A percentile compares a stretch with the other conserved stretches of the same genome.
These are phyloP conservation scores for Camelus bactrianus DNA, from an alignment of 2,113 vertebrate genomes.

Conservation along the genomic window DNA sequence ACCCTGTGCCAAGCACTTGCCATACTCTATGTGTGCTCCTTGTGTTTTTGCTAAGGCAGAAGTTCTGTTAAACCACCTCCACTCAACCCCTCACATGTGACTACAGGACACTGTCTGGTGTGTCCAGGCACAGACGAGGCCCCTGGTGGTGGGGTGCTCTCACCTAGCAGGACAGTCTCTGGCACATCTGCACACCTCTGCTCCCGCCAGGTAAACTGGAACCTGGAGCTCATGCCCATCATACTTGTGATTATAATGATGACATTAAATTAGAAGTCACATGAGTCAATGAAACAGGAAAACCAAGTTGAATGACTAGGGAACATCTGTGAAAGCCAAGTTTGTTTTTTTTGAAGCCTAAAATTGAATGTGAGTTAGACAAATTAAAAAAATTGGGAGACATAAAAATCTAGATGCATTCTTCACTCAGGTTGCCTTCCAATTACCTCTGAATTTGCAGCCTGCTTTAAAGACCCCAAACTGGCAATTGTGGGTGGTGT, in stretches of 20 bases:
- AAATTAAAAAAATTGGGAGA: neutral
- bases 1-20: neutral
- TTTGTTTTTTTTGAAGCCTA: neutral
- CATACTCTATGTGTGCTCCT: neutral
- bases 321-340: neutral
- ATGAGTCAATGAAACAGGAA: neutral
- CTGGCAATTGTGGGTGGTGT: neutral
- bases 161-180: neutral
- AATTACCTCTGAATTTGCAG: neutral
- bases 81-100: no score
- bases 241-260: neutral
- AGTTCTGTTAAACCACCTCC: neutral
- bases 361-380: neutral
- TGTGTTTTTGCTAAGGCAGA: neutral
- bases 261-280: neutral
- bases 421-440: neutral
- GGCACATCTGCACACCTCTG: neutral
- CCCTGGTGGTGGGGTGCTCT: neutral
- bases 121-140: neutral
- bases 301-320: neutral
- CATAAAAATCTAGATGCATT: neutral
- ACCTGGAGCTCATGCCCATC: neutral
- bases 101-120: fast-evolving
- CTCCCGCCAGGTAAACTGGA: neutral
- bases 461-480: neutral